Percentiles rank a stretch among this genome's conserved stretches.
These are phyloP conservation scores for Ceramica pisi DNA, from an alignment of 2,888 invertebrate genomes.

Conservation along the genomic window DNA sequence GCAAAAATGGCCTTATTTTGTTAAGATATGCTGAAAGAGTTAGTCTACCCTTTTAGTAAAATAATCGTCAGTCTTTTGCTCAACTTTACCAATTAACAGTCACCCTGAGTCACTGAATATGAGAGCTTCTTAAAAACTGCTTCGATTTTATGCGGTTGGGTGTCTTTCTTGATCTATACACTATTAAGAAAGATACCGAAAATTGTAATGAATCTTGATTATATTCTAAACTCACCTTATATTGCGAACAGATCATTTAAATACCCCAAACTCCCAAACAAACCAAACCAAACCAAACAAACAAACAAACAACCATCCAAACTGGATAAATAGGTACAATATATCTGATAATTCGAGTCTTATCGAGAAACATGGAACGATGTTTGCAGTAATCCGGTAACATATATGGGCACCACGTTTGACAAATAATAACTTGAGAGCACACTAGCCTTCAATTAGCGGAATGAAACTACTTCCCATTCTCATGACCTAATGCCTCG, in stretches of 20 bases:
- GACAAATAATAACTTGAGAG: background rate
- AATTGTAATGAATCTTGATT: no score
- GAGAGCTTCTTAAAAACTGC: background rate
- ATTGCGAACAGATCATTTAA: no score
- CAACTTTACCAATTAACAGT: background rate
- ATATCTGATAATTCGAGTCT: no score
- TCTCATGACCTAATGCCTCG: slow-evolving; percentile 1
- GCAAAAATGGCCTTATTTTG: slow-evolving; percentile 70
- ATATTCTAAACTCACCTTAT: no score
- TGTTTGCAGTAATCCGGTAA: background rate
- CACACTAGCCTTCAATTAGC: slow-evolving; percentile 2
- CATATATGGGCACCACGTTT: background rate
- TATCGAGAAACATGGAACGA: background rate
- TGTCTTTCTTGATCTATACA: no score
- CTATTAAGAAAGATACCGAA: no score
- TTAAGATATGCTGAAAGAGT: slow-evolving; percentile 50
- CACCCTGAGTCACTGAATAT: background rate
- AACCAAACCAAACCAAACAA: no score
- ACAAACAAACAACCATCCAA: no score
- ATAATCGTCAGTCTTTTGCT: background rate
- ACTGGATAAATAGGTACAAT: no score
- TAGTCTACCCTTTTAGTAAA: slow-evolving; percentile 7
- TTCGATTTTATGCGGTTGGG: background rate
- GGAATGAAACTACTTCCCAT: background rate
- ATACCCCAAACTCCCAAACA: no score